Base-by-base conservation (phyloP, 1,140 invertebrate species). In the Zaprionus nigranus region DNA sequence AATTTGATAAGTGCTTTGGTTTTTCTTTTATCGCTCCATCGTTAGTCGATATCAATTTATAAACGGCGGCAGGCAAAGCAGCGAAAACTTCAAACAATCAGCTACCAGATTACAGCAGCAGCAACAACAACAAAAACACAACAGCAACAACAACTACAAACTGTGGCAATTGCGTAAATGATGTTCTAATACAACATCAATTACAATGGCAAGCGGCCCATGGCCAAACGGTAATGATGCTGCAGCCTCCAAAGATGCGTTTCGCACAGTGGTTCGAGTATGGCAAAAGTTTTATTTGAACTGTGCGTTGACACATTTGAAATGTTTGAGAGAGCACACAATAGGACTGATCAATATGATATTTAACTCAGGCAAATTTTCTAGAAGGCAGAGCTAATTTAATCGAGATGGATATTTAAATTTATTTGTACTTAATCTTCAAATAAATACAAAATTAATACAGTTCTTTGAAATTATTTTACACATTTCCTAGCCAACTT, bases 161-260 rank as follows among this genome's bases (percentile, higher is more conserved):
- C 80, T 82, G 77, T 71, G 74, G 84, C 84, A 87, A 87, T 88
- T 88, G 84, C 81, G 81, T 88, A 88, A 88, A 88, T 90, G 81
- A 81, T 88, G 85, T 88, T 88, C 84, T 88, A 88, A 88, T 88
- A 88, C 85, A 84, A 90, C 85, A 88, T 90, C 85, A 90, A 90
- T 88, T 90, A 88, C 84, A 88, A 88, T 88, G 74, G 84, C 84
- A 88, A 87, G 84, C 77, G 84, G 84, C 84, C 83, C 84, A 87
- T 87, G 78, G 77, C 73, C 80, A 75, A 81, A 87, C 80, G 78
- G 84, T 79, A 87, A 87, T 83, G 78, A 88, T 87, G 78, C 68
- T 83, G 75, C 80, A 82, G 83, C 73, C 78, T 87, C 70, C 74
- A 59, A 84, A 84, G 71, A 88, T 84, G 75, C 71, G 81, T 81